phyloP scores from a whole-genome alignment of 1,140 invertebrate species.

The Lysiphlebus fabarum region DNA sequence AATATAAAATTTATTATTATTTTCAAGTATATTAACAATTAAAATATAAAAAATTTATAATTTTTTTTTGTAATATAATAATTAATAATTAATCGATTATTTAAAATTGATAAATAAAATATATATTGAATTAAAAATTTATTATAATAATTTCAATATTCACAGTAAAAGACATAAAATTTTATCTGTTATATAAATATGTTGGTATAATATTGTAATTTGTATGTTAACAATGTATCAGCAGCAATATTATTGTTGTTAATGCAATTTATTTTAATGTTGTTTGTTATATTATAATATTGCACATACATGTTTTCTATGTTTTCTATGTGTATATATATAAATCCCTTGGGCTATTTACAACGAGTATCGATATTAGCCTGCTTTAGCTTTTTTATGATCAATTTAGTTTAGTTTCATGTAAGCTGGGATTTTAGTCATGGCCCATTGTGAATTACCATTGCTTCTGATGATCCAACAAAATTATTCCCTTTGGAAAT shows the following conservation, averaged over 20 bases:
- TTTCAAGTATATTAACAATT: too few relatives aligned
- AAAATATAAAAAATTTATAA: too few relatives aligned
- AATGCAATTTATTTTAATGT: too few relatives aligned
- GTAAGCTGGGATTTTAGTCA: not conserved
- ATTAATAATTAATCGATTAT: too few relatives aligned
- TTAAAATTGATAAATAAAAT: too few relatives aligned
- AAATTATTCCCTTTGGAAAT: not conserved
- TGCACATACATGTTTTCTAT: too few relatives aligned
- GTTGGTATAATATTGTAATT: not conserved
- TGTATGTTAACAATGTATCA: constrained; percentile 3
- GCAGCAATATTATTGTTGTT: too few relatives aligned
- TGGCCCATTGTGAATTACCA: not conserved
- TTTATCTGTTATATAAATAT: not conserved
- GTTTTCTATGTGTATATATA: not conserved
- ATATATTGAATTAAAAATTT: too few relatives aligned
- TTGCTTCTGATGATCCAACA: constrained; percentile 11
- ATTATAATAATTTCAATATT: too few relatives aligned
- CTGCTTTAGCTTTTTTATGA: constrained; percentile 7
- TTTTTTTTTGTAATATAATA: too few relatives aligned
- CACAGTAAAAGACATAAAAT: not conserved
- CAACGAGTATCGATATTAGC: not conserved
- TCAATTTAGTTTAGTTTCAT: constrained; percentile 10
- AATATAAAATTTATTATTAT: too few relatives aligned
- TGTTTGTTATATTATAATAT: too few relatives aligned
- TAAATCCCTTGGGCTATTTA: constrained; percentile 5